These are phyloP conservation scores for Orchestia grillus DNA, from an alignment of 1,140 invertebrate genomes.

Conservation along the genomic window DNA sequence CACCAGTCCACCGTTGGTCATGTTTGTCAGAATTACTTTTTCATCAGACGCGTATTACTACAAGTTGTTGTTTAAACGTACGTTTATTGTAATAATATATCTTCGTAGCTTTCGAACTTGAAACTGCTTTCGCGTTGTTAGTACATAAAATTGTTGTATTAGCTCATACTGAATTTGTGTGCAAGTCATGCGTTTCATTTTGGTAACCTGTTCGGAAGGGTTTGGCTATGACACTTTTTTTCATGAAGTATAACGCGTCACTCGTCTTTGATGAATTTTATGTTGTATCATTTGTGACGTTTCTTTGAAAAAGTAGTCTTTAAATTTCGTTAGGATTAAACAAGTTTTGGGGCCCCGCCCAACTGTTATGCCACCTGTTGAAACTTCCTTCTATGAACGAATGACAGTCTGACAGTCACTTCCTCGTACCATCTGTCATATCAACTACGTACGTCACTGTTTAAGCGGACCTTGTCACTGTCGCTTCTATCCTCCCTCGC, in stretches of 20 bases:
- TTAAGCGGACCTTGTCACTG: not conserved
- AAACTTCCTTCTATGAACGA: not conserved
- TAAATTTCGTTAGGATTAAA: not conserved
- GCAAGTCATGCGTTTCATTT: not conserved
- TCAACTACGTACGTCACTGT: not conserved
- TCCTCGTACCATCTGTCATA: conserved; percentile 41
- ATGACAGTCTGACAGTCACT: conserved; percentile 39
- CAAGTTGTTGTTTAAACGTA: not conserved
- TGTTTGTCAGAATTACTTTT: not conserved
- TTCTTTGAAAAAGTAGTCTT: not conserved
- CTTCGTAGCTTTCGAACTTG: not conserved
- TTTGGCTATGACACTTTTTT: not conserved
- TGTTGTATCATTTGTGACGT: not conserved
- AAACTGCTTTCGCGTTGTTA: no score
- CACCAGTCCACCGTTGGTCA: not conserved
- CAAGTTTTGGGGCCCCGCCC: not conserved
- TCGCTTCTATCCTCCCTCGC: not conserved
- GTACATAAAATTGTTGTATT: not conserved
- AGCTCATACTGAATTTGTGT: not conserved
- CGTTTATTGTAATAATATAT: not conserved
- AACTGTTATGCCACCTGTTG: conserved; percentile 11
- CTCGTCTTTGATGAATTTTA: not conserved
- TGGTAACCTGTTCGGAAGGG: not conserved
- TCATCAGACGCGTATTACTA: not conserved
- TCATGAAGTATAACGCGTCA: no score